phyloP scores from a whole-genome alignment of 2,797 vertebrate species.

The Gymnoscopelus microlampas region DNA sequence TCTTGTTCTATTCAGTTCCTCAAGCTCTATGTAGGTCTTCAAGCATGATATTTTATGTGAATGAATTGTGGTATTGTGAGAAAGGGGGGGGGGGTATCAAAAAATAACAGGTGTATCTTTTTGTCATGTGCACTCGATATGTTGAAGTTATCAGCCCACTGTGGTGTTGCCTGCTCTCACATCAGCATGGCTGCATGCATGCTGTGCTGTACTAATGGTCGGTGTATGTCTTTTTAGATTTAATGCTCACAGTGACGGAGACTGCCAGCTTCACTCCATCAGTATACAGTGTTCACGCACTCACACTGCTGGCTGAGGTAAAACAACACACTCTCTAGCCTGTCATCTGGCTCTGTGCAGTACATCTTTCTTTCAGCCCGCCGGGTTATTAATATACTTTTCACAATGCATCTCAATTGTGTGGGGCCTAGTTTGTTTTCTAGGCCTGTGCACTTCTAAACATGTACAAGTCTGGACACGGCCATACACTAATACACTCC shows the following conservation, averaged over 20 bases:
- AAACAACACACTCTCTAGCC: slow-evolving; percentile 45
- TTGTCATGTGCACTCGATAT: too few relatives aligned
- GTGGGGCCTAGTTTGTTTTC: slow-evolving; percentile 23
- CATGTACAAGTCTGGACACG: not conserved
- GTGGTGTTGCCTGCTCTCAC: too few relatives aligned
- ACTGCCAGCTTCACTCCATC: slow-evolving; percentile 96
- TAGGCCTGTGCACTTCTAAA: slow-evolving; percentile 7
- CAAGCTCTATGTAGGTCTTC: too few relatives aligned
- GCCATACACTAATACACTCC: slow-evolving; percentile 15
- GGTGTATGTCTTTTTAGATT: slow-evolving; percentile 83
- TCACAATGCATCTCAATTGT: slow-evolving; percentile 18
- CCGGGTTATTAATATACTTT: slow-evolving; percentile 7
- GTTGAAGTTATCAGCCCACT: too few relatives aligned
- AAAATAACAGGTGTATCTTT: too few relatives aligned
- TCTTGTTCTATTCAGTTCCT: too few relatives aligned
- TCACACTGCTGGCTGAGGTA: slow-evolving; percentile 98
- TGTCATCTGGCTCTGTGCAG: slow-evolving; percentile 20
- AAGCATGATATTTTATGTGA: too few relatives aligned
- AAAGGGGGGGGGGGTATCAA: too few relatives aligned
- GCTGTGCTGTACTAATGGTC: slow-evolving; percentile 48
- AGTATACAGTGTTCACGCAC: slow-evolving; percentile 96
- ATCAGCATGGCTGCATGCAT: slow-evolving; percentile 29
- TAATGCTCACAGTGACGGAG: slow-evolving; percentile 95
- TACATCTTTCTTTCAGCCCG: slow-evolving; percentile 15
- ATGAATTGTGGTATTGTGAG: too few relatives aligned